These are phyloP conservation scores for Mastomys natalensis DNA, from an alignment of 2,113 vertebrate genomes.

Conservation along the genomic window DNA sequence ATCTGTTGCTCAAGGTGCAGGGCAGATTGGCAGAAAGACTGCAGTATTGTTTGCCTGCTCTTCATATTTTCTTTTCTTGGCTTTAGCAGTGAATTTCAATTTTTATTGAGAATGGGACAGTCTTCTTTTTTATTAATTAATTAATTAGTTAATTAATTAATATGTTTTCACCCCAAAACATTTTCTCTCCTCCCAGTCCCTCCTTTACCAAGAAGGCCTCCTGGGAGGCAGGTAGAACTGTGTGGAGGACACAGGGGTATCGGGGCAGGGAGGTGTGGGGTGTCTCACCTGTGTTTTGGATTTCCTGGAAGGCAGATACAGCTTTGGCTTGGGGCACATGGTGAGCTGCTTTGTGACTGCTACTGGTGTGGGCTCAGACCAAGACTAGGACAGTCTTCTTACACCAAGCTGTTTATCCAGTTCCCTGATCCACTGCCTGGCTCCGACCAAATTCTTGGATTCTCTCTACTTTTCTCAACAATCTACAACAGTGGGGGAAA, in stretches of 20 bases:
- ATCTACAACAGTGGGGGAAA: not conserved
- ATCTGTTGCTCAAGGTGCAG: not conserved
- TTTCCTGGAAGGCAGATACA: too few relatives aligned
- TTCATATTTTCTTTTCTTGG: not conserved
- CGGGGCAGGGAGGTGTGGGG: too few relatives aligned
- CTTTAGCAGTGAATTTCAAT: conserved; percentile 32
- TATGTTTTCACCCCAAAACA: too few relatives aligned
- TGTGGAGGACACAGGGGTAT: too few relatives aligned
- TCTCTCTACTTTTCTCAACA: not conserved
- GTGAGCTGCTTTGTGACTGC: too few relatives aligned
- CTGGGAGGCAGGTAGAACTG: too few relatives aligned
- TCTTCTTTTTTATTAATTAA: not conserved
- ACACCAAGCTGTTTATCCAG: not conserved
- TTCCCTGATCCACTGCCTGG: not conserved
- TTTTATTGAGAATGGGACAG: not conserved
- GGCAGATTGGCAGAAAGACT: not conserved
- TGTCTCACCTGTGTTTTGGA: too few relatives aligned
- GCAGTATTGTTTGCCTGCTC: not conserved
- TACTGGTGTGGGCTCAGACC: too few relatives aligned
- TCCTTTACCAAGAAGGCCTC: too few relatives aligned
- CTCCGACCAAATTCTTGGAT: not conserved
- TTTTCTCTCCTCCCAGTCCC: too few relatives aligned
- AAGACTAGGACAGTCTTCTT: not conserved
- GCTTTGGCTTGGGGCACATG: too few relatives aligned
- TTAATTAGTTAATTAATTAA: too few relatives aligned